Percentiles rank a stretch among this genome's conserved stretches.
Evolutionary conservation across 1,140 invertebrate species (phyloP).

Genomic region (Bradynema listronoti): DNA sequence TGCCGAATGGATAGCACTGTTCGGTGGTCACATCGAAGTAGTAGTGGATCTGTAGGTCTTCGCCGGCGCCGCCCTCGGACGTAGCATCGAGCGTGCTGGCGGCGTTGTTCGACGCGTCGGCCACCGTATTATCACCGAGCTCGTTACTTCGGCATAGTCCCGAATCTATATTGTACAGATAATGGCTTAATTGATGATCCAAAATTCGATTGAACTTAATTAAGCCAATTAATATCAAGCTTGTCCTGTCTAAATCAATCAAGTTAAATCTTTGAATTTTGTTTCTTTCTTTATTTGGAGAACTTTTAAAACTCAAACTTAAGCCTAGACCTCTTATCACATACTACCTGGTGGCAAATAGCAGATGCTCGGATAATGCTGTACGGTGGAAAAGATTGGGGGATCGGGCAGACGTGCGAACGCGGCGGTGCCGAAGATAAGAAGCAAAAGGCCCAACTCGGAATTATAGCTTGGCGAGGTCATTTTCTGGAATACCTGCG

Average conservation of each 20-base stretch:
- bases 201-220: neutral
- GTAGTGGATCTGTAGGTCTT: conserved; percentile 37
- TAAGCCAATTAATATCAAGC: neutral
- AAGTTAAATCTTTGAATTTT: no score
- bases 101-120: neutral
- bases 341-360: conserved; percentile 34
- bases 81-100: no score
- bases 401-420: conserved; percentile 28
- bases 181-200: neutral
- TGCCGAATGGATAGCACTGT: conserved; percentile 51
- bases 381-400: conserved; percentile 26
- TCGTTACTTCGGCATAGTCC: neutral
- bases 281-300: no score
- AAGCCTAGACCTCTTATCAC: no score
- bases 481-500: no score
- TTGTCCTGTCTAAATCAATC: no score
- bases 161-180: neutral
- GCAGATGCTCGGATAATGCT: conserved; percentile 35
- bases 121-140: conserved; percentile 1
- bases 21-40: conserved; percentile 47
- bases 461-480: no score
- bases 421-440: no score
- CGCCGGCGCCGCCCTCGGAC: conserved; percentile 7
- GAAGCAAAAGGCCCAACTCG: no score
- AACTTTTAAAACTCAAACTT: no score